Evolutionary conservation across 2,888 invertebrate genomes (phyloP), one percentile per base, ranked within the genome.

Genomic region (Dolomedes plantarius): DNA sequence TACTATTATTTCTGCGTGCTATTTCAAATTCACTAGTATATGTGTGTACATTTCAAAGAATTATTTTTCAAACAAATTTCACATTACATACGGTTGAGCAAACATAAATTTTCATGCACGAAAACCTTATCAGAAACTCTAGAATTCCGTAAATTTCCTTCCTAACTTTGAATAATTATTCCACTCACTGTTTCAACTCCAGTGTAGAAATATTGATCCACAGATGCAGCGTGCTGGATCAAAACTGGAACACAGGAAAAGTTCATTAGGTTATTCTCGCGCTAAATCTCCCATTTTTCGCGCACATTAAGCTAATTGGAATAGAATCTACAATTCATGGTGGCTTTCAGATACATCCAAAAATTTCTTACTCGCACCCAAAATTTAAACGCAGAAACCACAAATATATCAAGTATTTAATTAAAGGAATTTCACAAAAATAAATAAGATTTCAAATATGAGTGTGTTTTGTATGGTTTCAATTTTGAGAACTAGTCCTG

Each of bases 81-180:
- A 56, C 56, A 56, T 56, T 56, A 2, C 23, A 56, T 56, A 5
- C 56, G 23, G 56, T 56, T 56, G 56, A 56, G 56, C 23, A 56
- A 56, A 56, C 56, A 56, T 56, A 56, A 56, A 56, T 56, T 56
- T 56, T 56, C 56, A 56, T 56, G 56, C 56, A 56, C 56, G 56
- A 56, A 56, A 56, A 56, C 56, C 56, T 56, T 56, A 56, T 56
- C 56, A 56, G 56, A 56, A 56, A 56, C 56, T 56, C 56, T 56
- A 56, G 56, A 56, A 56, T 56, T 56, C 56, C 56, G 56, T 56
- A 56, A 56, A 56, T 56, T 56, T 56, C 56, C 56, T 23, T 56
- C 56, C 56, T 56, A 56, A 56, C 56, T 56, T 56, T 56, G 56
- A 56, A 56, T 56, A 56, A 56, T 56, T 56, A 56, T 56, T 56